Conservation (phyloP, 2,797 vertebrate genomes). For the Acanthiza pusilla region DNA sequence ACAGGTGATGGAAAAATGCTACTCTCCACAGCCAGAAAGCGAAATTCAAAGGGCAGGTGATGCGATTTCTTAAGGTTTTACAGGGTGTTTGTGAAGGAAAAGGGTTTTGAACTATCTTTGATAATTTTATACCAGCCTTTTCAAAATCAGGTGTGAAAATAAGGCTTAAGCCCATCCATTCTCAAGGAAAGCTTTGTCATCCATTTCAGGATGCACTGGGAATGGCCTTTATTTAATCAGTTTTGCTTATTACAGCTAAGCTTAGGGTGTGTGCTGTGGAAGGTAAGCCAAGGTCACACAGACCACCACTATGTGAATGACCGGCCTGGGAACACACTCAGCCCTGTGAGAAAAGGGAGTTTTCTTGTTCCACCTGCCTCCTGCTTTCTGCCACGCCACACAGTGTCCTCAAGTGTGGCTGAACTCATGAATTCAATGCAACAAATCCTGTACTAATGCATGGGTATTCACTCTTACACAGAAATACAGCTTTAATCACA, state of each 20-base stretch:
- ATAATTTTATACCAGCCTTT: background rate
- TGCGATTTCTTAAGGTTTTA: background rate
- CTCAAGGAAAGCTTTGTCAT: background rate
- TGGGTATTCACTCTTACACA: background rate
- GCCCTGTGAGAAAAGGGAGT: background rate
- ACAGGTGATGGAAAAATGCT: background rate
- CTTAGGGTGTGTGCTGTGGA: background rate
- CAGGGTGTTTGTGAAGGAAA: background rate
- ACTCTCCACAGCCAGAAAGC: background rate
- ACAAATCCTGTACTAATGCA: background rate
- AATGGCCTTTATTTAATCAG: background rate
- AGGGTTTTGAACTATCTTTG: background rate
- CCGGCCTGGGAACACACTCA: background rate
- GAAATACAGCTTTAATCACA: background rate
- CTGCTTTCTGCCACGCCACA: background rate
- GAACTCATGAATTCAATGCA: background rate
- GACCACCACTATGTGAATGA: background rate
- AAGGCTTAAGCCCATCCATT: background rate
- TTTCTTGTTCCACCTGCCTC: background rate
- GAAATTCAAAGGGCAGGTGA: background rate
- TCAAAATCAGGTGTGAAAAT: background rate
- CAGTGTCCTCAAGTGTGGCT: background rate
- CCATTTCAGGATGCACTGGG: background rate
- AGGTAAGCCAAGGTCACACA: background rate
- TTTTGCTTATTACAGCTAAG: background rate